Percentiles rank a stretch among this genome's conserved stretches.
Conservation (phyloP, 2,113 vertebrate genomes). For the Elachura formosa region DNA sequence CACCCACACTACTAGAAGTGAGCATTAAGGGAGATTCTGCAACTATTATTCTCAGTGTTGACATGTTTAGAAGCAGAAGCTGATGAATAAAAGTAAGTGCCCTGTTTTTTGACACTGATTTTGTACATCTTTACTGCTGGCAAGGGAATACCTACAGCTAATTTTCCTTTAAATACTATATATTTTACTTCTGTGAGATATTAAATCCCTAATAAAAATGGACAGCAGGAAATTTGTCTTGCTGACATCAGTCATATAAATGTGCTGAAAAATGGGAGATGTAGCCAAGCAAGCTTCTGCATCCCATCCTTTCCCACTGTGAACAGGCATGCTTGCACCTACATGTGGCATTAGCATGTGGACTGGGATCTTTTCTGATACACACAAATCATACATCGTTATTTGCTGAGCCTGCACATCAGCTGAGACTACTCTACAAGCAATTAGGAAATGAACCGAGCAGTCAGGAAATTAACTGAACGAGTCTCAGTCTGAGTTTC, state of each 20-base stretch:
- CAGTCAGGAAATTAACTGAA: neutral
- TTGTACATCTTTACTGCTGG: neutral
- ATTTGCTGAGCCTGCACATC: neutral
- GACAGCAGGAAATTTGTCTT: neutral
- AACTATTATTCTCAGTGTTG: neutral
- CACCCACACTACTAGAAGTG: neutral
- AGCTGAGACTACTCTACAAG: neutral
- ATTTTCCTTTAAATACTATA: neutral
- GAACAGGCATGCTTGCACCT: neutral
- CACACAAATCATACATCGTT: fast-evolving
- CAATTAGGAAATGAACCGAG: neutral
- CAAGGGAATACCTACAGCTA: neutral
- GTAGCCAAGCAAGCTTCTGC: neutral
- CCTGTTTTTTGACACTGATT: neutral
- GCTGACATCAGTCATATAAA: neutral
- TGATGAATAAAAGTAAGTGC: neutral
- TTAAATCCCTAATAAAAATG: neutral
- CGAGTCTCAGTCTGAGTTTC: neutral
- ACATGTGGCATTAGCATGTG: fast-evolving
- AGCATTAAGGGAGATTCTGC: neutral
- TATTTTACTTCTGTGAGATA: neutral
- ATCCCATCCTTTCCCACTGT: neutral
- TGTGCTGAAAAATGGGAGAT: neutral
- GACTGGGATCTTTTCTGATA: neutral
- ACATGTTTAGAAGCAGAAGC: neutral